phyloP scores from a whole-genome alignment of 1,140 invertebrate genomes.

The Coptotermes formosanus region DNA sequence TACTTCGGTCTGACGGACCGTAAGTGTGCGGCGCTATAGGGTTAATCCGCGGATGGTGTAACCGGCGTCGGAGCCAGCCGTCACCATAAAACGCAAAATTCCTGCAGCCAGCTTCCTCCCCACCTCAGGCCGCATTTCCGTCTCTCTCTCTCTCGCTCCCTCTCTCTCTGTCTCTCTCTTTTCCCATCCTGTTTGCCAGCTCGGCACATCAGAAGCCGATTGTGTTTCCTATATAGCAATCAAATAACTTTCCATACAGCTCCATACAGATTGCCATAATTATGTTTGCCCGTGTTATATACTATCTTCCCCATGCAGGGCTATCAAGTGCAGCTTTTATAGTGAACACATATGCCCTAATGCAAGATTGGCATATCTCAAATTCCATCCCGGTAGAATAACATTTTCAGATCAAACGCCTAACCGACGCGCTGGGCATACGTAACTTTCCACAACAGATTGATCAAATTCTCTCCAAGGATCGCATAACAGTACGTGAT shows the following conservation, averaged over 20 bases:
- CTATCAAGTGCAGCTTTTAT: conserved; percentile 8
- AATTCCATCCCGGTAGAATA: background rate
- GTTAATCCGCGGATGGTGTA: background rate
- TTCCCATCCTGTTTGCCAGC: background rate
- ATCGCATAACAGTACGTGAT: too few species aligned
- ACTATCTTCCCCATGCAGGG: background rate
- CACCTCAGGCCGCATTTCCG: background rate
- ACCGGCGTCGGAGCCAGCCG: background rate
- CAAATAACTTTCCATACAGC: conserved; percentile 8
- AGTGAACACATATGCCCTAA: background rate
- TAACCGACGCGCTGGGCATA: too few species aligned
- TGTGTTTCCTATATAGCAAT: conserved; percentile 2
- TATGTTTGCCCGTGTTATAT: background rate
- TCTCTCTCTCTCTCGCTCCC: conserved; percentile 12
- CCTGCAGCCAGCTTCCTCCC: background rate
- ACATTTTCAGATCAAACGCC: too few species aligned
- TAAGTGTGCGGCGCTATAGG: background rate
- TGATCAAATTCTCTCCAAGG: background rate
- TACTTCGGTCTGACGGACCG: background rate
- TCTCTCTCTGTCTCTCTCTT: background rate
- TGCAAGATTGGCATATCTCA: background rate
- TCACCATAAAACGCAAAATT: conserved; percentile 10
- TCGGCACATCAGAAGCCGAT: conserved; percentile 6
- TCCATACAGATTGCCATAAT: conserved; percentile 8
- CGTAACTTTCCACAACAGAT: background rate